Evolutionary conservation across 2,797 vertebrate genomes (phyloP), one percentile per base, ranked within the genome.

Genomic region (Decapterus maruadsi): DNA sequence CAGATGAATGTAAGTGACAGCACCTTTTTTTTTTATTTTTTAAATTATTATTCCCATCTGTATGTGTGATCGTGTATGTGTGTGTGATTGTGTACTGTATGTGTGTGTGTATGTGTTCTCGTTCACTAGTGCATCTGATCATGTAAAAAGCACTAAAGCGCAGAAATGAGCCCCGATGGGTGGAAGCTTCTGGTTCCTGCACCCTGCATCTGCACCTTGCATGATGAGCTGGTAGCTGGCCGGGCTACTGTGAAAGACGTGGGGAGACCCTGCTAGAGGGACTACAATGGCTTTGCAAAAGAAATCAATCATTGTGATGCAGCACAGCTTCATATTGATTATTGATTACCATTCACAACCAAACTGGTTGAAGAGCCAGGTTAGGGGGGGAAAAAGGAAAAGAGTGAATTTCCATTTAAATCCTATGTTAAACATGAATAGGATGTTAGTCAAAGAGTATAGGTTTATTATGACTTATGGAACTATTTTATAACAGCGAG

Each of bases 1-100:
- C 93, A 78, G 65, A 95, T 95, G 93, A 91, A 93, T 92, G 95
- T 96, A 95, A 95, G 95, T 94, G 80, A 77, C 81, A 75, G 53
- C 72, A 75, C 20, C 53, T 81, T 81, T 81, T 81, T 81, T 26
- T 26, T 26, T 26, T 26, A 1, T 26, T 26, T 26, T 26, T 26
- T 26, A n/a, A n/a, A n/a, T 26, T 26, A 1, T 26, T 26, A 26
- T 88, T 77, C 29, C 70, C 75, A 62, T 63, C 66, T 11, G 31
- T 34, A 4, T 34, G 31, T 34, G 31, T 34, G 31, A 26, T 26
- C 3, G 26, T 26, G 26, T n/a, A n/a, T 34, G 31, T 34, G 31
- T 34, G 31, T 34, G 31, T 34, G 31, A 26, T 26, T 26, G 26
- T 26, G 26, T 34, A 6, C 6, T 26, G 26, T 34, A 6, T 34